These are phyloP conservation scores for Aporophyla nigra DNA, from an alignment of 2,888 invertebrate species.

Conservation along the genomic window DNA sequence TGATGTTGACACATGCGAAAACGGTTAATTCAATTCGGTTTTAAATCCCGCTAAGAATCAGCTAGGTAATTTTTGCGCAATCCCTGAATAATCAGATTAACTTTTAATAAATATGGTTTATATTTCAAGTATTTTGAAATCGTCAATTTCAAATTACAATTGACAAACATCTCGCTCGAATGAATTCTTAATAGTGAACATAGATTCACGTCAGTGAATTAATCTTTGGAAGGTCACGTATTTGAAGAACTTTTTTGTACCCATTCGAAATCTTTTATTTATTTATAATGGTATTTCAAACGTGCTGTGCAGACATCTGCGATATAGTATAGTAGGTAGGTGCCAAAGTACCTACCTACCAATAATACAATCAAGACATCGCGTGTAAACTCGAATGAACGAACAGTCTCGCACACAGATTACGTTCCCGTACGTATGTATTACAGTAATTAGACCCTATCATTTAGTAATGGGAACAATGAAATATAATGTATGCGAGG, in stretches of 20 bases:
- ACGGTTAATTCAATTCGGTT: not conserved
- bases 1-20: not conserved
- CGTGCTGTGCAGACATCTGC: constrained; percentile 27
- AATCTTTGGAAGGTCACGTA: constrained; percentile 57
- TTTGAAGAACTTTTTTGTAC: constrained; percentile 46
- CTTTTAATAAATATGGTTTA: constrained; percentile 1
- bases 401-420: constrained; percentile 73
- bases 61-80: constrained; percentile 24
- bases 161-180: constrained; percentile 25
- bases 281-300: constrained; percentile 39
- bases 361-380: constrained; percentile 71
- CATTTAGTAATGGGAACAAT: constrained; percentile 87
- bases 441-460: constrained; percentile 86
- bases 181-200: constrained; percentile 15
- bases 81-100: constrained; percentile 1
- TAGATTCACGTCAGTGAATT: constrained; percentile 35
- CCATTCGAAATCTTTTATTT: constrained; percentile 25
- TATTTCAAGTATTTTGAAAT: constrained; percentile 16
- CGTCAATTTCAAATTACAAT: constrained; percentile 28
- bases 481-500: constrained; percentile 81
- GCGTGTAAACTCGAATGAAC: constrained; percentile 73
- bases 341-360: constrained; percentile 17
- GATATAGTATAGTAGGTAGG: constrained; percentile 12
- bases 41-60: constrained; percentile 8
- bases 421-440: constrained; percentile 38